These are phyloP conservation scores for Sceloporus undulatus DNA, from an alignment of 2,113 vertebrate genomes.

Conservation along the genomic window DNA sequence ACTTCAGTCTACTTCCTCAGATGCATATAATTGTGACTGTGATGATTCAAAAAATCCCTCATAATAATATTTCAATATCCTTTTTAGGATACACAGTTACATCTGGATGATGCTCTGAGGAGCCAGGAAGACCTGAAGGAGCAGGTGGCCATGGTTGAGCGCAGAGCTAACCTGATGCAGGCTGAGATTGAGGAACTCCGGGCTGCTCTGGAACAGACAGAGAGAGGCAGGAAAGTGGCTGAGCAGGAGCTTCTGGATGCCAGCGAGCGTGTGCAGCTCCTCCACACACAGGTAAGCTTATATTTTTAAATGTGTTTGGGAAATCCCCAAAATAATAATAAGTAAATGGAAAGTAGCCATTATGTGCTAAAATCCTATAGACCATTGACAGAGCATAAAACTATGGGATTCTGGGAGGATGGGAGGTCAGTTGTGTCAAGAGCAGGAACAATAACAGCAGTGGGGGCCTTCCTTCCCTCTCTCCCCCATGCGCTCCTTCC, in stretches of 20 bases:
- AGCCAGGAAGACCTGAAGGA: slow-evolving; percentile 87
- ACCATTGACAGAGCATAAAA: no score
- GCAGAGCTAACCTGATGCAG: slow-evolving; percentile 81
- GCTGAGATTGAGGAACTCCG: slow-evolving; percentile 81
- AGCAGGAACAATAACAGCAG: no score
- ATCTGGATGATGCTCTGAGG: slow-evolving; percentile 80
- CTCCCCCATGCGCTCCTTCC: no score
- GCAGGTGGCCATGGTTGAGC: slow-evolving; percentile 85
- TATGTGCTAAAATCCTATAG: no score
- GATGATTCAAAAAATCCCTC: accelerated
- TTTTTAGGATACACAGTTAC: slow-evolving; percentile 81
- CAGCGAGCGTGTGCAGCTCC: slow-evolving; percentile 79
- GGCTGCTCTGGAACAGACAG: slow-evolving; percentile 81
- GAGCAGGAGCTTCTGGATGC: slow-evolving; percentile 84
- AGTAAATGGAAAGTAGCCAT: not conserved
- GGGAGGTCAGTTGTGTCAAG: no score
- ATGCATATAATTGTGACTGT: not conserved
- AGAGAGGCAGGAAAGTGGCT: slow-evolving; percentile 78
- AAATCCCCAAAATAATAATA: not conserved
- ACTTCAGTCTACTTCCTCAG: no score
- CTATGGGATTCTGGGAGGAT: no score
- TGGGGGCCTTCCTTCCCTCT: no score
- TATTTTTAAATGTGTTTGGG: not conserved
- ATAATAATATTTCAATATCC: not conserved
- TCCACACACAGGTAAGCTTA: slow-evolving; percentile 80